A percentile compares a stretch with the other conserved stretches of the same genome.
Evolutionary conservation across 2,113 vertebrate genomes (phyloP).

Genomic region (Nipponia nippon): DNA sequence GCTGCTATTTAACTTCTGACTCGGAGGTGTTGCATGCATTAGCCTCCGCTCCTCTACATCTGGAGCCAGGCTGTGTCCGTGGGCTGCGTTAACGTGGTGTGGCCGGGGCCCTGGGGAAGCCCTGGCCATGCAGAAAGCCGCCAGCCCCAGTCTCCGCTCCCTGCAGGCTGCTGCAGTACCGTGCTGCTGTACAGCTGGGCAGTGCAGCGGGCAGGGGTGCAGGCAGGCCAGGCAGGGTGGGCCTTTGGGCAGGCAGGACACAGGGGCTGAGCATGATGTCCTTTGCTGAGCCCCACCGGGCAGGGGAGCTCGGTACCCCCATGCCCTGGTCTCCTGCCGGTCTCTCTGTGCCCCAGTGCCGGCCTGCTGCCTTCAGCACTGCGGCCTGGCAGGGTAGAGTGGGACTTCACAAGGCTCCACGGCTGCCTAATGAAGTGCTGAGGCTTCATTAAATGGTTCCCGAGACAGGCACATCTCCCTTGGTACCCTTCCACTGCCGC

Average conservation of each 20-base stretch:
- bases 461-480: background rate
- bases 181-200: too few species aligned
- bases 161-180: too few species aligned
- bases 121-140: background rate
- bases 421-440: background rate
- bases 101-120: background rate
- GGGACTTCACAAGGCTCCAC: background rate
- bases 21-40: background rate
- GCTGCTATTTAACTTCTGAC: background rate
- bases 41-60: background rate
- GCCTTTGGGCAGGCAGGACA: background rate
- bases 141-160: background rate
- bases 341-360: background rate
- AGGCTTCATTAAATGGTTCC: background rate
- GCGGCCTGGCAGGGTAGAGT: background rate
- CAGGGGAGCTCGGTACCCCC: background rate
- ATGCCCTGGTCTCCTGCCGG: fast-evolving
- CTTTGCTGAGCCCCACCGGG: background rate
- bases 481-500: background rate
- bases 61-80: background rate
- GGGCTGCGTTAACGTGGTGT: background rate
- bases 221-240: background rate
- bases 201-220: background rate
- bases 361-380: background rate
- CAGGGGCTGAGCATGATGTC: background rate